These are phyloP conservation scores for Spisula solida DNA, from an alignment of 2,888 invertebrate species.

Conservation along the genomic window DNA sequence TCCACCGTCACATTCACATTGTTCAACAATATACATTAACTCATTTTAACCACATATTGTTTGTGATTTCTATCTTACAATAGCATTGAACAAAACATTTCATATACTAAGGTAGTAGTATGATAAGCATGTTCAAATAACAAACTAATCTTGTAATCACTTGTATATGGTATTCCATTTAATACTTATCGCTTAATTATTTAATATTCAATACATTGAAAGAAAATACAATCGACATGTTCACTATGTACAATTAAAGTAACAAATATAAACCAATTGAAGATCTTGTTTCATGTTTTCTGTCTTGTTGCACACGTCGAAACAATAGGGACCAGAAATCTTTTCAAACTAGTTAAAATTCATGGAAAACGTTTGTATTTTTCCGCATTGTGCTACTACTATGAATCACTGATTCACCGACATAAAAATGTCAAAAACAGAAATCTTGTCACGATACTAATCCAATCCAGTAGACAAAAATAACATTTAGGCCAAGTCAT, in stretches of 20 bases:
- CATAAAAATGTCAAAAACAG: not conserved
- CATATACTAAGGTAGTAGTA: no score
- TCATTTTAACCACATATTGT: not conserved
- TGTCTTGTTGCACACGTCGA: not conserved
- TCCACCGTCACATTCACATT: not conserved
- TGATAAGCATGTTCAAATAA: not conserved
- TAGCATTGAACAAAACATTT: not conserved
- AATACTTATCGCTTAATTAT: not conserved
- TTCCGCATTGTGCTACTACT: not conserved
- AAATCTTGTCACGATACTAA: not conserved
- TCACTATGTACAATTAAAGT: not conserved
- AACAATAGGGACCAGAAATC: not conserved
- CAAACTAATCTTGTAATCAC: not conserved
- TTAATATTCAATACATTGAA: not conserved
- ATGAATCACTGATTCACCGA: not conserved
- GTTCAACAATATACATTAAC: not conserved
- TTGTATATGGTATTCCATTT: not conserved
- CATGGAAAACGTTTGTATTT: not conserved
- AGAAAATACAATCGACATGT: not conserved
- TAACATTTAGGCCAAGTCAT: not conserved
- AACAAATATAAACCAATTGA: not conserved
- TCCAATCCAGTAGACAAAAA: not conserved
- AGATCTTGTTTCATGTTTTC: not conserved
- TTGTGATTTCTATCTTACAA: not conserved
- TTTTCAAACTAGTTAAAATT: not conserved